phyloP scores from a whole-genome alignment of 2,113 vertebrate species.

The Indri indri region DNA sequence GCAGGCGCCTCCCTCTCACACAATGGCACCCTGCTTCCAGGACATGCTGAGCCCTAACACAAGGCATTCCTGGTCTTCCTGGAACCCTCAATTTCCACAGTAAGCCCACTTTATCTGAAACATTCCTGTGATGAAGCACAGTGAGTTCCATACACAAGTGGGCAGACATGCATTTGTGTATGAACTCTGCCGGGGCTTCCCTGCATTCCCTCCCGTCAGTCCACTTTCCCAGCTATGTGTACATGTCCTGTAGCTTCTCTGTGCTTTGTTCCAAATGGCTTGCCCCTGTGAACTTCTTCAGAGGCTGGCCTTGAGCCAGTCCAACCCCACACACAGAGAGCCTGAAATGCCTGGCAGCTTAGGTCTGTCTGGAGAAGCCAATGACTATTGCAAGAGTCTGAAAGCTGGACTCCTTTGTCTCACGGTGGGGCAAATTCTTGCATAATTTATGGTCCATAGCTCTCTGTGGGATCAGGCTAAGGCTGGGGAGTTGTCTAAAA shows the following conservation, averaged over 20 bases:
- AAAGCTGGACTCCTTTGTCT: not conserved
- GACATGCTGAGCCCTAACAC: not conserved
- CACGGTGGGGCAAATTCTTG: not conserved
- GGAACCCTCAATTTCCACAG: not conserved
- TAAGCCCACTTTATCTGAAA: not conserved
- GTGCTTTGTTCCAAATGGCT: not conserved
- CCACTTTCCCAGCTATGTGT: not conserved
- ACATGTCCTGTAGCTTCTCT: not conserved
- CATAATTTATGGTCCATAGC: not conserved
- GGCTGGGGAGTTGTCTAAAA: not conserved
- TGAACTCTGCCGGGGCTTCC: no score
- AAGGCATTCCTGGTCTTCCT: not conserved
- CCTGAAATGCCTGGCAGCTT: not conserved
- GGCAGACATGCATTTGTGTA: not conserved
- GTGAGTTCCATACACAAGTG: not conserved
- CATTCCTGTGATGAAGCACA: not conserved
- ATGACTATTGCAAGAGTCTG: not conserved
- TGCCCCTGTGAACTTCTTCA: not conserved
- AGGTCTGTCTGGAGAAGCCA: not conserved
- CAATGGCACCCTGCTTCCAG: not conserved
- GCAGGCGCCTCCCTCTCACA: not conserved
- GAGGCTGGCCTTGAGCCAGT: not conserved
- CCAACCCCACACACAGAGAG: not conserved
- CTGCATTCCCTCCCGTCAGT: rapidly evolving
- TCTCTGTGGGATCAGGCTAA: not conserved